These are phyloP conservation scores for Scaptomyza graminum DNA, from an alignment of 1,140 invertebrate genomes.

Conservation along the genomic window DNA sequence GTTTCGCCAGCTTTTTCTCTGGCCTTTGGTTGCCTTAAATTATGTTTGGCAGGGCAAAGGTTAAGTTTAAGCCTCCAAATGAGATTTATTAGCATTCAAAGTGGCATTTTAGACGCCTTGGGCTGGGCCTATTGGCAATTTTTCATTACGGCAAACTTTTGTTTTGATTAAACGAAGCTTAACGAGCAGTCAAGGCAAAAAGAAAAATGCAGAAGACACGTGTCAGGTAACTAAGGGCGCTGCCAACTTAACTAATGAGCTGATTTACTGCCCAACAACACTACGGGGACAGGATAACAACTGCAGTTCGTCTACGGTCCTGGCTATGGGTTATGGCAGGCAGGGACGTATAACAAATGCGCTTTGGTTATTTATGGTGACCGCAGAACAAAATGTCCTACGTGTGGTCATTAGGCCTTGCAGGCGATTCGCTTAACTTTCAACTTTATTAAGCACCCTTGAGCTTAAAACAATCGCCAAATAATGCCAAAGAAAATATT, in stretches of 20 bases:
- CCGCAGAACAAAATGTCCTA: constrained; percentile 76
- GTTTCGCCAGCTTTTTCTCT: constrained; percentile 34
- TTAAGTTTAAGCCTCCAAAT: constrained; percentile 62
- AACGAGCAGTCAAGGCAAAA: constrained; percentile 51
- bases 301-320: constrained; percentile 46
- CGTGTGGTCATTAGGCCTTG: constrained; percentile 70
- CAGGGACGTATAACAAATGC: constrained; percentile 75
- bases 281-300: constrained; percentile 57
- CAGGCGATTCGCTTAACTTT: constrained; percentile 9
- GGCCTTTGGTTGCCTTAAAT: constrained; percentile 51
- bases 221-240: constrained; percentile 21
- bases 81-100: constrained; percentile 83
- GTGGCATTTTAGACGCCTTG: constrained; percentile 69
- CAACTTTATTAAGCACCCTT: constrained; percentile 34
- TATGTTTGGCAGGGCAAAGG: constrained; percentile 57
- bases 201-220: constrained; percentile 28
- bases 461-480: not conserved
- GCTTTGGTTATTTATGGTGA: constrained; percentile 76
- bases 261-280: constrained; percentile 77
- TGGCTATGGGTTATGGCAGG: constrained; percentile 8
- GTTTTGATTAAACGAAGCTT: constrained; percentile 83
- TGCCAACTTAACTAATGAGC: constrained; percentile 81
- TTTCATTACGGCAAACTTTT: constrained; percentile 74
- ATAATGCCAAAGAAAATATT: not conserved
- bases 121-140: constrained; percentile 61